Evolutionary conservation across 2,113 vertebrate genomes (phyloP), one percentile per base, ranked within the genome.

Genomic region (Melanostigma gelatinosum): DNA sequence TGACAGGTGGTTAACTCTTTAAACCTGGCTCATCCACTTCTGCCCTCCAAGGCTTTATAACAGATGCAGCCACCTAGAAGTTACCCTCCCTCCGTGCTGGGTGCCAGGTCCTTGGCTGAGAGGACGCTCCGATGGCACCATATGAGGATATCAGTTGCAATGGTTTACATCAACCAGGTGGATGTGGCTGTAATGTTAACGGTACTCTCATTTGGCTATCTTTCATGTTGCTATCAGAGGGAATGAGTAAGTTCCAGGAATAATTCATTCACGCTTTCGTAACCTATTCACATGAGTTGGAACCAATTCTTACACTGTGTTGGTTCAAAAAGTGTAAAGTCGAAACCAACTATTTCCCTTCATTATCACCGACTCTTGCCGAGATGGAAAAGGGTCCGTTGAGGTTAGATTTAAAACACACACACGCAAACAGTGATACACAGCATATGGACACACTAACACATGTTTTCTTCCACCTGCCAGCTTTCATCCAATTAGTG

Each of bases 401-500:
- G 48, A 80, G 24, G 68, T 85, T 75, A 61, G 15, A 63, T 52
- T 52, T 3, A 52, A 20, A 22, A 71, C 65, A 36, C 36, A 36
- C 36, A 36, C 36, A 36, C 36, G 7, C 22, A 65, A 58, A 54
- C n/a, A 62, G 32, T 32, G 46, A 58, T 42, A 48, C 78, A 72
- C 42, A 58, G 44, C 62, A 67, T 29, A 70, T 64, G 63, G 52
- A 78, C 77, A 76, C 73, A 80, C 74, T 67, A 62, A 64, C 27
- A 72, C 50, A 22, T 48, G 52, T 75, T 76, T 85, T 77, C 71
- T 55, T 79, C 72, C 72, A 83, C 78, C 69, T 82, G 88, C 77
- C 82, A 90, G 65, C 42, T 83, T 85, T 82, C 58, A 55, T 81
- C 91, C 88, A 93, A 92, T 92, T 89, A 92, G 78, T 34, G 80